Evolutionary conservation across 2,888 invertebrate species (phyloP).

Genomic region (Empis livida): DNA sequence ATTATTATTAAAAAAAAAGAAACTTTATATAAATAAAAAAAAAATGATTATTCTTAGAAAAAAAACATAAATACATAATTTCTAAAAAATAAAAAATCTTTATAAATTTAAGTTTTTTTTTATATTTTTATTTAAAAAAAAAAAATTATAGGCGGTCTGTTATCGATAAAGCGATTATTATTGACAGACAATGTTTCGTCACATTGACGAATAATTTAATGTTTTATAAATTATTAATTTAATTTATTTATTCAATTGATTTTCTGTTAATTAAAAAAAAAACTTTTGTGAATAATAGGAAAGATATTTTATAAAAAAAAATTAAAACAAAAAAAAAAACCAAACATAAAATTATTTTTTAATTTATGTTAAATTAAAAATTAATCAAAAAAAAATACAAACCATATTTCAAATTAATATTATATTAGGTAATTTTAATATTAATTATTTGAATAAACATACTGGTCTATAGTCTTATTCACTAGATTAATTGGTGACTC

Average conservation of each 20-base stretch:
- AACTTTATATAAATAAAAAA: too few species aligned
- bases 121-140: neutral
- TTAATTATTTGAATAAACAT: too few species aligned
- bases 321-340: neutral
- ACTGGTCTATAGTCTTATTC: too few species aligned
- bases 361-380: neutral
- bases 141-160: slow-evolving; percentile 22
- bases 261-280: too few species aligned
- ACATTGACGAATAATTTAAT: slow-evolving; percentile 37
- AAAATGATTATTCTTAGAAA: neutral
- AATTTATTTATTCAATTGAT: slow-evolving; percentile 7
- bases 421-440: too few species aligned
- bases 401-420: too few species aligned
- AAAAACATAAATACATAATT: neutral
- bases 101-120: neutral
- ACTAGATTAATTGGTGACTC: too few species aligned
- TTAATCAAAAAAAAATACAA: too few species aligned
- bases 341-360: neutral
- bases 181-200: slow-evolving; percentile 37
- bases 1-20: neutral
- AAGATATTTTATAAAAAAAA: neutral
- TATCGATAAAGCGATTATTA: slow-evolving; percentile 27
- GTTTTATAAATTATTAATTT: slow-evolving; percentile 1
- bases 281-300: neutral
- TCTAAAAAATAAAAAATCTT: neutral